Base-by-base conservation (phyloP, 1,140 invertebrate genomes). In the Solenopsis fugax region DNA sequence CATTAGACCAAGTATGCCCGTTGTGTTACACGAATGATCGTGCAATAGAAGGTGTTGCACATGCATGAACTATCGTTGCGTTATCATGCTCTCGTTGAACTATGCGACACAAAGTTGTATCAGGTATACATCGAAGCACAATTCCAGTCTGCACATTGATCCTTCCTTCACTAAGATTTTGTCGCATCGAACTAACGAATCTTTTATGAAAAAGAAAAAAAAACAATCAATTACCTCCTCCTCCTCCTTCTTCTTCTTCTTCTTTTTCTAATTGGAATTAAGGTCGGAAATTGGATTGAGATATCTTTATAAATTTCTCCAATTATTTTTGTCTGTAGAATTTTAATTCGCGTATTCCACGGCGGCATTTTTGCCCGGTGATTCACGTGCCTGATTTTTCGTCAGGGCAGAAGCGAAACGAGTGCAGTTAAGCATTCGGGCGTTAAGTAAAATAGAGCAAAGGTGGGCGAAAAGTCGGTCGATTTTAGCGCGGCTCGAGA, bases 401-500 rank as follows among this genome's bases (percentile, higher is more conserved):
- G 21, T 56, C 34, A 45, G 5, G 13, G 9, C 13, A 24, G 48
- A 58, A 60, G 0, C 18, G 41, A 81, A 45, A 69, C 24, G 21
- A 6, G 12, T 18, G 21, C 29, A 48, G 60, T 65, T 37, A 45
- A 72, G 9, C 21, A 48, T 48, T 58, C 37, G 52, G 24, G 18
- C 24, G 67, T 62, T 37, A 62, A 50, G 45, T 48, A 65, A 80
- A 50, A 81, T 48, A 48, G 64, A 86, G 76, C 56, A 9, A 80
- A 45, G 76, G 24, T 29, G 41, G 64, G 29, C 50, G 75, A 86
- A 81, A 80, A 81, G 73, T 84, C 41, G 69, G 80, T 84, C 69
- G 52, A 60, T 73, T 84, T 84, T 58, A 84, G 54, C 54, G 34
- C 69, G 41, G 10, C 50, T 54, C 16, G 65, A 45, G 65, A 71